A percentile compares a stretch with the other conserved stretches of the same genome.
Evolutionary conservation across 2,113 vertebrate genomes (phyloP).

Genomic region (Gavialis gangeticus): DNA sequence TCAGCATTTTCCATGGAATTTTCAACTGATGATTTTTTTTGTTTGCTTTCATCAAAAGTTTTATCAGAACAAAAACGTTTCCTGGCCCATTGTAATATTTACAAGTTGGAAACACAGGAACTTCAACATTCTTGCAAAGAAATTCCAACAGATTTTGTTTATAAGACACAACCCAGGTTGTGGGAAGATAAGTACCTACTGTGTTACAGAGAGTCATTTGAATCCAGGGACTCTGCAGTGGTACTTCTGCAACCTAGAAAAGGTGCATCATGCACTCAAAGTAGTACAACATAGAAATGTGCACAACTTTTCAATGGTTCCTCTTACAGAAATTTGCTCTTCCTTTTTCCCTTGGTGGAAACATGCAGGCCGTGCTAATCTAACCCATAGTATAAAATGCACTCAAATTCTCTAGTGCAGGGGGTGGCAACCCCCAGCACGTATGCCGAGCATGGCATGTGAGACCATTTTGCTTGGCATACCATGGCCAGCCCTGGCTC

Average conservation of each 20-base stretch:
- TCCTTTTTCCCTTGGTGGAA: not conserved
- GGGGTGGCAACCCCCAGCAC: too few species aligned
- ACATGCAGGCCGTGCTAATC: too few species aligned
- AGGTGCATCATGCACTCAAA: not conserved
- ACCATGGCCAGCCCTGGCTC: too few species aligned
- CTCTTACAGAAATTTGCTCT: not conserved
- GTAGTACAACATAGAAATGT: not conserved
- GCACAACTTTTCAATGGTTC: not conserved
- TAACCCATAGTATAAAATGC: too few species aligned
- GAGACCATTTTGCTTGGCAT: too few species aligned
- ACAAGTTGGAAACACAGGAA: conserved; percentile 43
- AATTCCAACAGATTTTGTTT: not conserved
- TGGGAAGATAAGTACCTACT: not conserved
- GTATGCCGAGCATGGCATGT: too few species aligned
- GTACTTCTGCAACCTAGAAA: not conserved
- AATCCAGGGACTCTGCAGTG: not conserved
- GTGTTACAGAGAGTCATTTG: too few species aligned
- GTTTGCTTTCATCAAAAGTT: too few species aligned
- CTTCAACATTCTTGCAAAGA: conserved; percentile 6
- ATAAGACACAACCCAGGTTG: not conserved
- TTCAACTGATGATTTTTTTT: conserved; percentile 31
- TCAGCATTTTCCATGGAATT: conserved; percentile 32
- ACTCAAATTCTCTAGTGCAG: too few species aligned
- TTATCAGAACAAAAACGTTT: not conserved
- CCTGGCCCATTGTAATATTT: conserved; percentile 46